A percentile compares a stretch with the other conserved stretches of the same genome.
phyloP scores from a whole-genome alignment of 2,113 vertebrate genomes.

The Astatoreochromis straeleni region DNA sequence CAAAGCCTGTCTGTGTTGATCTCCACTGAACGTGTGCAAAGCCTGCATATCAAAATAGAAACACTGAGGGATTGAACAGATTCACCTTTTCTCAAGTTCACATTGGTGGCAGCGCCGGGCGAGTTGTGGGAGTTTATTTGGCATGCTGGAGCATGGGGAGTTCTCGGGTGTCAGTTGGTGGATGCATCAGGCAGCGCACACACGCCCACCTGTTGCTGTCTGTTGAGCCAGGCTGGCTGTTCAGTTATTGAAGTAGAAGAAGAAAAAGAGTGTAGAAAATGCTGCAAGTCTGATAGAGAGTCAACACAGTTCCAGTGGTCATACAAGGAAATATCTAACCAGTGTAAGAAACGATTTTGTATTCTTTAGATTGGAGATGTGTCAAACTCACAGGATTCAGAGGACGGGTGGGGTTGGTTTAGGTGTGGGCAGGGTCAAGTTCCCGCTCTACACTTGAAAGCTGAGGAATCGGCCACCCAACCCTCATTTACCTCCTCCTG shows the following conservation, averaged over 20 bases:
- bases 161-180: slow-evolving; percentile 69
- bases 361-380: not conserved
- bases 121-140: slow-evolving; percentile 68
- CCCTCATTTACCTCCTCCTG: slow-evolving; percentile 38
- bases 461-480: slow-evolving; percentile 34
- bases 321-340: not conserved
- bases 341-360: not conserved
- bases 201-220: slow-evolving; percentile 55
- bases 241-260: not conserved
- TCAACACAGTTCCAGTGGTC: not conserved
- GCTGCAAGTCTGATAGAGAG: not conserved
- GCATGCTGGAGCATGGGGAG: slow-evolving; percentile 54
- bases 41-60: slow-evolving; percentile 65
- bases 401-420: slow-evolving; percentile 1
- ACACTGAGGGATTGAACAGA: slow-evolving; percentile 55
- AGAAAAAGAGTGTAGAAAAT: not conserved
- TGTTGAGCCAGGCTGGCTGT: not conserved
- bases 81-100: slow-evolving; percentile 77
- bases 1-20: not conserved
- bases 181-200: slow-evolving; percentile 31
- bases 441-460: slow-evolving; percentile 48
- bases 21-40: slow-evolving; percentile 50
- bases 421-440: slow-evolving; percentile 52
- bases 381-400: not conserved
- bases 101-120: slow-evolving; percentile 57